A percentile compares a stretch with the other conserved stretches of the same genome.
Conservation (phyloP, 2,797 vertebrate species). For the Darevskia nairensis region DNA sequence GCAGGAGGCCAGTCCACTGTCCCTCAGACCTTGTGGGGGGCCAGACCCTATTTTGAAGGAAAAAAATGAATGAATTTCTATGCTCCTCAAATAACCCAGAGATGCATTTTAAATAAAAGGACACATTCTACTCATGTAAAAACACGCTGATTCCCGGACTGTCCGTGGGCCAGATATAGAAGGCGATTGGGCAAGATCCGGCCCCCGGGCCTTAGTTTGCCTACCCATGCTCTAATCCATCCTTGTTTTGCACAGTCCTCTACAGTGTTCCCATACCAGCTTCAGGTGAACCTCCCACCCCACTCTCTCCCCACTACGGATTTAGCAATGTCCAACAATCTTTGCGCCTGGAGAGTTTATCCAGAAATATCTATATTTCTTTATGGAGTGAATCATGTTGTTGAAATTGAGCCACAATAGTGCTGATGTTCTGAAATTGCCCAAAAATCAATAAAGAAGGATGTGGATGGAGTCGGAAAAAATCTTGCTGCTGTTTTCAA, state of each 20-base stretch:
- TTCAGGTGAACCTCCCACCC: conserved; percentile 43
- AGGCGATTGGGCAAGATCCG: too few species aligned
- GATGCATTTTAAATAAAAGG: too few species aligned
- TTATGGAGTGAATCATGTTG: conserved; percentile 53
- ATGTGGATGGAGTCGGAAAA: conserved; percentile 42
- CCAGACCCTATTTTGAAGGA: too few species aligned
- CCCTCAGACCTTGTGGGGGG: too few species aligned
- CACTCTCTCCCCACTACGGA: conserved; percentile 42
- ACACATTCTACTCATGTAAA: too few species aligned
- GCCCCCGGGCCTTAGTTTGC: too few species aligned
- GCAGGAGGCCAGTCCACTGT: too few species aligned
- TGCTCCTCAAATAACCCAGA: too few species aligned
- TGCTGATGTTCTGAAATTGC: conserved; percentile 42
- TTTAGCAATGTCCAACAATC: conserved; percentile 19
- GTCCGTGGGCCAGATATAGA: too few species aligned
- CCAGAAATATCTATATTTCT: conserved; percentile 22
- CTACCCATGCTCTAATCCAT: too few species aligned
- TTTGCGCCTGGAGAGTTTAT: conserved; percentile 55
- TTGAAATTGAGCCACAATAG: conserved; percentile 68
- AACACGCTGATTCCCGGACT: too few species aligned
- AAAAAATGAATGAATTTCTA: too few species aligned
- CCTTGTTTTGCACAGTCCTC: not conserved
- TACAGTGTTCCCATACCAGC: not conserved
- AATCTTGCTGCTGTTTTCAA: conserved; percentile 2
- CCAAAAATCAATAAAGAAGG: conserved; percentile 57